phyloP scores from a whole-genome alignment of 2,888 invertebrate genomes.

The Dioctria linearis region DNA sequence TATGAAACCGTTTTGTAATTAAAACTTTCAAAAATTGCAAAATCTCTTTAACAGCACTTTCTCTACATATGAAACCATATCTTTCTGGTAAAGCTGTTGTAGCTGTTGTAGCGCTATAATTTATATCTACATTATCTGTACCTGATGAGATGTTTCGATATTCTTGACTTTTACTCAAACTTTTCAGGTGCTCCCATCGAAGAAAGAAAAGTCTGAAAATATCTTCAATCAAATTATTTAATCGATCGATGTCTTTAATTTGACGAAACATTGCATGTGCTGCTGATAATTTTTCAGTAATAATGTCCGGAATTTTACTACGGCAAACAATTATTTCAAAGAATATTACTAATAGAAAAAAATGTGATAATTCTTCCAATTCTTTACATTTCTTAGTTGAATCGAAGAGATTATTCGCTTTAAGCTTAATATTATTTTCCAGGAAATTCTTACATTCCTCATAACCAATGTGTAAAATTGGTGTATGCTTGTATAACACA shows the following conservation, averaged over 20 bases:
- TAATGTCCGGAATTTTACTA: constrained; percentile 57
- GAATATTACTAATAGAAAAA: constrained; percentile 64
- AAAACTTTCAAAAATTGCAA: constrained; percentile 66
- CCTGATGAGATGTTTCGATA: constrained; percentile 54
- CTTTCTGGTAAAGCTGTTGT: constrained; percentile 56
- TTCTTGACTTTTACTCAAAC: not conserved
- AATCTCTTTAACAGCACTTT: constrained; percentile 62
- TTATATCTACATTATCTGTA: constrained; percentile 56
- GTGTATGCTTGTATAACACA: constrained; percentile 56
- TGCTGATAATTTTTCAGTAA: constrained; percentile 62
- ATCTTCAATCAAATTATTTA: constrained; percentile 66
- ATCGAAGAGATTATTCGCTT: constrained; percentile 1
- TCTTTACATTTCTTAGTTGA: constrained; percentile 63
- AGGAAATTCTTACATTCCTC: constrained; percentile 64
- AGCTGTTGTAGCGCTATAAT: constrained; percentile 54
- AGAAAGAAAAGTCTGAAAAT: constrained; percentile 67
- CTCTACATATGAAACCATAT: constrained; percentile 66
- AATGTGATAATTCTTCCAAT: constrained; percentile 65
- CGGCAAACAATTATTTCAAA: constrained; percentile 64
- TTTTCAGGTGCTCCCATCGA: constrained; percentile 67
- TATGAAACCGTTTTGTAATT: constrained; percentile 67
- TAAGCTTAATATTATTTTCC: constrained; percentile 62
- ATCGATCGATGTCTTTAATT: constrained; percentile 63
- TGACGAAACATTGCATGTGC: constrained; percentile 65
- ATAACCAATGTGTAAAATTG: constrained; percentile 61